Evolutionary conservation across 1,140 invertebrate genomes (phyloP).

Genomic region (Bemisia tabaci): DNA sequence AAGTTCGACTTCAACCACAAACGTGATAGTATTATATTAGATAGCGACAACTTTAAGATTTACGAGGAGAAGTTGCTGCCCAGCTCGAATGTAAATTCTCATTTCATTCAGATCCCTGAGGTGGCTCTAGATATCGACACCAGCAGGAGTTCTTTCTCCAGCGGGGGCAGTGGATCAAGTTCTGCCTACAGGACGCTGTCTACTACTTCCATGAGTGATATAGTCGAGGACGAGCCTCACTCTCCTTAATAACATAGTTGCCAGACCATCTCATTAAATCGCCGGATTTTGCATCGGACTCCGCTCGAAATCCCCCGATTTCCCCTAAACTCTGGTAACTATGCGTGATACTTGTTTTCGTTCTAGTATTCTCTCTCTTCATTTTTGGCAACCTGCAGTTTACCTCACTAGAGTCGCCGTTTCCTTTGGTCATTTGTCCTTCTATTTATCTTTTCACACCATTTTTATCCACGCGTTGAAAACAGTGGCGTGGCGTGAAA

Average conservation of each 20-base stretch:
- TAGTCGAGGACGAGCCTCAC: not conserved
- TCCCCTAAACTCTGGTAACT: too few species aligned
- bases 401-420: too few species aligned
- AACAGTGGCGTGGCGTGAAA: too few species aligned
- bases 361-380: too few species aligned
- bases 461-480: too few species aligned
- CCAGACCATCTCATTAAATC: too few species aligned
- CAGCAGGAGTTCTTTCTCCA: slow-evolving; percentile 38
- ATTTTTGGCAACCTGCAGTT: too few species aligned
- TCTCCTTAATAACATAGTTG: not conserved
- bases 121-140: slow-evolving; percentile 34
- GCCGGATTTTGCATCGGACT: too few species aligned
- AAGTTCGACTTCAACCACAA: slow-evolving; percentile 32
- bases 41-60: slow-evolving; percentile 28
- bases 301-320: too few species aligned
- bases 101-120: slow-evolving; percentile 34
- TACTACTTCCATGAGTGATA: not conserved
- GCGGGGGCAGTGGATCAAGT: slow-evolving; percentile 32
- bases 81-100: slow-evolving; percentile 31
- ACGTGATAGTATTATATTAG: slow-evolving; percentile 33
- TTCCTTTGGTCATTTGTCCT: too few species aligned
- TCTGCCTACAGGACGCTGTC: not conserved
- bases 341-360: too few species aligned
- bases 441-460: too few species aligned
- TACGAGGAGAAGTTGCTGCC: slow-evolving; percentile 27